These are phyloP conservation scores for Rallus limicola DNA, from an alignment of 2,113 vertebrate genomes.

Conservation along the genomic window DNA sequence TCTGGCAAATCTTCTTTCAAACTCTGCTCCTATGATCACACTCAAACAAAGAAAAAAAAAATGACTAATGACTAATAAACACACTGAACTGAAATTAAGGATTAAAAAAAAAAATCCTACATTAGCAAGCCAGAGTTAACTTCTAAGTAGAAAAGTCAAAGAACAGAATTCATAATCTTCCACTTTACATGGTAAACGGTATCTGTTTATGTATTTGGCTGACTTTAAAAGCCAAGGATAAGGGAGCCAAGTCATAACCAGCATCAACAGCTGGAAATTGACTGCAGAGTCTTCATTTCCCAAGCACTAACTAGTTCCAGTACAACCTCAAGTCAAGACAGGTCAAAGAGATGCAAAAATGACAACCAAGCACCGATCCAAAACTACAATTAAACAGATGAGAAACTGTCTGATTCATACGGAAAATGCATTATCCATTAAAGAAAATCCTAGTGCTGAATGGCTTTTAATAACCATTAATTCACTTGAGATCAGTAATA, in stretches of 20 bases:
- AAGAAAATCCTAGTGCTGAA: not conserved
- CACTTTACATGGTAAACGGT: not conserved
- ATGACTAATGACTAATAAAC: not conserved
- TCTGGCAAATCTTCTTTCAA: conserved; percentile 6
- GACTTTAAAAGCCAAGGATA: not conserved
- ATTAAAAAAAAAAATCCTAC: not conserved
- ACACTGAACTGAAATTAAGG: not conserved
- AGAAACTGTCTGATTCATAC: not conserved
- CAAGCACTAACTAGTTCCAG: not conserved
- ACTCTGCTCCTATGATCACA: not conserved
- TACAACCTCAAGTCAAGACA: not conserved
- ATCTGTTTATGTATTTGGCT: not conserved
- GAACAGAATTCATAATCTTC: not conserved
- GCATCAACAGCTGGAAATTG: not conserved
- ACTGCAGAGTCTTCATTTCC: not conserved
- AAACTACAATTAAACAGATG: not conserved
- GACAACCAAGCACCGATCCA: not conserved
- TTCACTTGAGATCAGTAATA: not conserved
- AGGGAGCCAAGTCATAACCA: not conserved
- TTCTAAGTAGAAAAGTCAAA: not conserved
- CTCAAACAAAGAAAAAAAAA: not conserved
- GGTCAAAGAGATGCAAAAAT: not conserved
- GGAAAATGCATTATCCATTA: not conserved
- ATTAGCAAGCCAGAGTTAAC: not conserved
- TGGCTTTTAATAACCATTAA: not conserved